phyloP scores from a whole-genome alignment of 2,888 invertebrate species.

The Oasisia sp. region DNA sequence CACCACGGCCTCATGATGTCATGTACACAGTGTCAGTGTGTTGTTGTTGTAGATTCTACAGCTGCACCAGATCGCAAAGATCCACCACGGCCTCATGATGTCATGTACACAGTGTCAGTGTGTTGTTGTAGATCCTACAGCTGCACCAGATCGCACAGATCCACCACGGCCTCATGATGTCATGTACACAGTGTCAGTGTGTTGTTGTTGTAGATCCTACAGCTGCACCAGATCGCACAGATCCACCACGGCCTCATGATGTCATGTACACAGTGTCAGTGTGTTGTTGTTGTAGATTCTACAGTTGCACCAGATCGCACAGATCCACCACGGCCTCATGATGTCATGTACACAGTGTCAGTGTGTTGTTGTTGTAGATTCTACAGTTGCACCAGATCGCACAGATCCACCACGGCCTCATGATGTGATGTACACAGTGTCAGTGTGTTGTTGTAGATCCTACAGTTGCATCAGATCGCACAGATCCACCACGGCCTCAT shows the following conservation, averaged over 20 bases:
- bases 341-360: no score
- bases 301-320: constrained; percentile 98
- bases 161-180: constrained; percentile 99
- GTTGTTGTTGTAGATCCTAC: constrained; percentile 86
- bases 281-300: constrained; percentile 85
- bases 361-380: constrained; percentile 82
- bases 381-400: constrained; percentile 99
- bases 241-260: constrained; percentile 99
- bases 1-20: constrained; percentile 99
- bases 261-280: no score
- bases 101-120: no score
- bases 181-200: no score
- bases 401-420: constrained; percentile 96
- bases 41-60: constrained; percentile 89
- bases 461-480: constrained; percentile 98
- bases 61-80: constrained; percentile 97
- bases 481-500: constrained; percentile 98
- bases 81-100: constrained; percentile 99
- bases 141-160: constrained; percentile 98
- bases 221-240: constrained; percentile 98
- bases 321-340: constrained; percentile 98
- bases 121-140: constrained; percentile 88
- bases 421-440: no score
- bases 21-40: no score
- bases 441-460: constrained; percentile 82